phyloP scores from a whole-genome alignment of 1,140 invertebrate genomes.

The Cecropterus lyciades region DNA sequence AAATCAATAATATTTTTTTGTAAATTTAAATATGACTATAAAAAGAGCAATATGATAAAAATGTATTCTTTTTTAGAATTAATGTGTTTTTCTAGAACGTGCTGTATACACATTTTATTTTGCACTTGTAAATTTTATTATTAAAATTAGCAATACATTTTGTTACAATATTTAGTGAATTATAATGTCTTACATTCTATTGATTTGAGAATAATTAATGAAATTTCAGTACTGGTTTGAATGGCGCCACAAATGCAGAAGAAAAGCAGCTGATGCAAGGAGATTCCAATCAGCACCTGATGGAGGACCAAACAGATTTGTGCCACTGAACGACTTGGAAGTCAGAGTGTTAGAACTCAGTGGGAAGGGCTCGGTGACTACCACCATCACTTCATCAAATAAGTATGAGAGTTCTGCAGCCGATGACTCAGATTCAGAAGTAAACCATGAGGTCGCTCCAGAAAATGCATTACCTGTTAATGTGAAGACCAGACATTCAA shows the following conservation, averaged over 20 bases:
- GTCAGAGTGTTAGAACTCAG: constrained; percentile 65
- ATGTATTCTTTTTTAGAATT: too few relatives aligned
- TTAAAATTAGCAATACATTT: too few relatives aligned
- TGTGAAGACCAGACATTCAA: constrained; percentile 38
- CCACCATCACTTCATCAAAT: constrained; percentile 45
- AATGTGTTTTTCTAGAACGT: too few relatives aligned
- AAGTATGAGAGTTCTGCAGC: constrained; percentile 52
- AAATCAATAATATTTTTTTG: too few relatives aligned
- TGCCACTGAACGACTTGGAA: constrained; percentile 70
- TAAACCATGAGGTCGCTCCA: constrained; percentile 25
- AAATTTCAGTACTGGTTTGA: constrained; percentile 78
- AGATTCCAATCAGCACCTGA: constrained; percentile 50
- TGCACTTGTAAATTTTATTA: too few relatives aligned
- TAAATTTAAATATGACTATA: too few relatives aligned
- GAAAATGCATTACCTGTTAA: constrained; percentile 39
- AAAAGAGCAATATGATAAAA: too few relatives aligned
- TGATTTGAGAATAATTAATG: too few relatives aligned
- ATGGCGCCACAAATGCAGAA: constrained; percentile 75
- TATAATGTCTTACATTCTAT: too few relatives aligned
- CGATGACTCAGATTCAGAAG: constrained; percentile 62
- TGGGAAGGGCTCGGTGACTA: constrained; percentile 48
- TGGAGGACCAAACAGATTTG: constrained; percentile 52
- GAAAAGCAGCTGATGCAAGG: constrained; percentile 65
- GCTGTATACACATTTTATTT: too few relatives aligned
- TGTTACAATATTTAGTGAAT: too few relatives aligned